Conservation (phyloP, 2,888 invertebrate species). For the Leptura quadrifasciata region DNA sequence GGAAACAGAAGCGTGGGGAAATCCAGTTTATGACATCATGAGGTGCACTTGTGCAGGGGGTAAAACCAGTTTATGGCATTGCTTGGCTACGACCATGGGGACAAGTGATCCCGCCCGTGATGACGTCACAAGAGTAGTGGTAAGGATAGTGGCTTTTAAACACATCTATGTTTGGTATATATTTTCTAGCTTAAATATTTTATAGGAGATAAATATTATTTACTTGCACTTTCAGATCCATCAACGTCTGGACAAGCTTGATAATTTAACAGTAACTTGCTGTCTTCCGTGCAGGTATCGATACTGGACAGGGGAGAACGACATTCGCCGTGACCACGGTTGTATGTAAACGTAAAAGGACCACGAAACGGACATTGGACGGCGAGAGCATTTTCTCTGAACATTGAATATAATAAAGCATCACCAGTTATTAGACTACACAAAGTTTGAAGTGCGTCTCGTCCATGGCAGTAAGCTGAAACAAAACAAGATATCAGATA, state of each 20-base stretch:
- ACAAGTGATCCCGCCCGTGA: no score
- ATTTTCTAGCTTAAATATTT: no score
- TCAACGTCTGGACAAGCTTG: constrained; percentile 95
- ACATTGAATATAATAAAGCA: constrained; percentile 91
- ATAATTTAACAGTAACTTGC: constrained; percentile 90
- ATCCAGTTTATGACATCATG: no score
- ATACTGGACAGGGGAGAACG: constrained; percentile 92
- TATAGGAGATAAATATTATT: constrained; percentile 49
- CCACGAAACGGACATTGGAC: constrained; percentile 93
- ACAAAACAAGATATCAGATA: constrained; percentile 60
- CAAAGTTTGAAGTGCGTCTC: constrained; percentile 86
- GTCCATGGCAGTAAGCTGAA: constrained; percentile 84
- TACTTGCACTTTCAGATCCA: constrained; percentile 93
- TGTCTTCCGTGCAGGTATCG: constrained; percentile 95
- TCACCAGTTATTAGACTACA: constrained; percentile 93
- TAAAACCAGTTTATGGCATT: no score
- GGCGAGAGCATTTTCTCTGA: constrained; percentile 90
- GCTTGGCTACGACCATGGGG: no score
- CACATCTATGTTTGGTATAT: no score
- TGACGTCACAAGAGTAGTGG: no score
- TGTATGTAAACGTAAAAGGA: constrained; percentile 95
- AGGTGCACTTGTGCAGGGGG: no score
- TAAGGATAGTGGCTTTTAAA: no score
- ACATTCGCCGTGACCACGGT: constrained; percentile 93
- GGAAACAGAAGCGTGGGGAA: no score